Conservation (phyloP, 2,797 vertebrate species). For the Percopsis omiscomaycus region DNA sequence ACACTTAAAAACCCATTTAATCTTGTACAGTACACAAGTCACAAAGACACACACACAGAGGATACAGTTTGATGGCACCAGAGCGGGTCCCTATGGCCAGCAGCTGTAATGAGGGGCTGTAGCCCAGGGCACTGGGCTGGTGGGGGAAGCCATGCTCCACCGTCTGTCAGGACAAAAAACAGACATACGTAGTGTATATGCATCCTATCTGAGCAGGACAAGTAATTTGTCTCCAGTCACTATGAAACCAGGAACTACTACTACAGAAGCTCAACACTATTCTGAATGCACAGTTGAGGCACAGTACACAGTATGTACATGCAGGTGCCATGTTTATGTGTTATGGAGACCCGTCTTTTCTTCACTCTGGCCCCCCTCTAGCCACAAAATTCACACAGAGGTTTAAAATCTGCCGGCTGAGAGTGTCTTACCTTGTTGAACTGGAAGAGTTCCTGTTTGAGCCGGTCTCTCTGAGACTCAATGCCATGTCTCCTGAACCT, state of each 20-base stretch:
- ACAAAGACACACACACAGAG: constrained; percentile 37
- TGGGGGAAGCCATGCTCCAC: constrained; percentile 98
- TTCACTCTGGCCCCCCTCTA: too few relatives aligned
- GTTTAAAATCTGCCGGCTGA: too few relatives aligned
- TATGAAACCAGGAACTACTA: too few relatives aligned
- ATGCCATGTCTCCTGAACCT: constrained; percentile 92
- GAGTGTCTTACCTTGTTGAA: constrained; percentile 86
- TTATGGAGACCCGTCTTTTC: too few relatives aligned
- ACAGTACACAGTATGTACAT: too few relatives aligned
- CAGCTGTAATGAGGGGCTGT: constrained; percentile 84
- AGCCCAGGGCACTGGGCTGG: constrained; percentile 94
- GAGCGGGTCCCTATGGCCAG: constrained; percentile 97
- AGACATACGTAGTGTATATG: constrained; percentile 7
- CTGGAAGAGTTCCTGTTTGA: constrained; percentile 93
- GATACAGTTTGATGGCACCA: constrained; percentile 97
- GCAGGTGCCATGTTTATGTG: too few relatives aligned
- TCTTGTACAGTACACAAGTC: neutral
- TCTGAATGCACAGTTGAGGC: too few relatives aligned
- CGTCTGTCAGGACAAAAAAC: constrained; percentile 74
- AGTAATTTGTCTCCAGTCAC: too few relatives aligned
- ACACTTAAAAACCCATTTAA: constrained; percentile 7
- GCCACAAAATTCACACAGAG: neutral
- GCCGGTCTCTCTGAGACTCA: constrained; percentile 88
- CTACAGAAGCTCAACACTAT: too few relatives aligned
- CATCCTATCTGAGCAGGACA: too few relatives aligned